Conservation (phyloP, 1,140 invertebrate species). For the Heliothis subflexa region DNA sequence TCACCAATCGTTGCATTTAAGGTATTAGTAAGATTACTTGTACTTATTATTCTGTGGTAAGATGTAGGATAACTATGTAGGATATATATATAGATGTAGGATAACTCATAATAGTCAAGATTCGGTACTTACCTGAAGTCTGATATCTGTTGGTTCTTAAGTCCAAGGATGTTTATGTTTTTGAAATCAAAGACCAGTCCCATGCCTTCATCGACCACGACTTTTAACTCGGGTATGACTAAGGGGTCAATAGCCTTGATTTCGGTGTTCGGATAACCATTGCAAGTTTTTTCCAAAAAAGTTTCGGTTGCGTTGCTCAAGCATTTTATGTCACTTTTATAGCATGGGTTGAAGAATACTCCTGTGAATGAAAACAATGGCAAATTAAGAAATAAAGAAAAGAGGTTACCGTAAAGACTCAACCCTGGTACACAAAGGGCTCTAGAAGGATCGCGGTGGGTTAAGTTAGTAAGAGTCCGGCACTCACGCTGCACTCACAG, state of each 20-base stretch:
- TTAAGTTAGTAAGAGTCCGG: no score
- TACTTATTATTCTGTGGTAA: no score
- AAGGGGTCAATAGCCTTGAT: slow-evolving; percentile 72
- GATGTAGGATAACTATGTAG: no score
- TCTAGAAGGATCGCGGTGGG: no score
- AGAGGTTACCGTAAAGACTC: no score
- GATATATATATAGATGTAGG: background rate
- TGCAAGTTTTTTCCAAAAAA: slow-evolving; percentile 69
- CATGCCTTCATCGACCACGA: slow-evolving; percentile 48
- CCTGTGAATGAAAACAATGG: slow-evolving; percentile 55
- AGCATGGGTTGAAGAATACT: slow-evolving; percentile 63
- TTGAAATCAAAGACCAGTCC: slow-evolving; percentile 60
- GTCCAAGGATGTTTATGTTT: slow-evolving; percentile 67
- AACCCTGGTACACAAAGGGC: no score
- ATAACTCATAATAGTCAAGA: background rate
- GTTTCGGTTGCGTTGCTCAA: slow-evolving; percentile 67
- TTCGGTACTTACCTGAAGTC: slow-evolving; percentile 68
- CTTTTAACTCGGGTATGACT: slow-evolving; percentile 59
- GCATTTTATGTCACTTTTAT: slow-evolving; percentile 67
- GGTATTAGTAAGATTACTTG: no score
- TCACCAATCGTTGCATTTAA: no score
- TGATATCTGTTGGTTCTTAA: slow-evolving; percentile 69
- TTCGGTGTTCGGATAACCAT: slow-evolving; percentile 67
- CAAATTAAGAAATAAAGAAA: no score
- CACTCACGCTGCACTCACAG: no score